Base-by-base conservation (phyloP, 2,888 invertebrate genomes). In the Xanthia togata region DNA sequence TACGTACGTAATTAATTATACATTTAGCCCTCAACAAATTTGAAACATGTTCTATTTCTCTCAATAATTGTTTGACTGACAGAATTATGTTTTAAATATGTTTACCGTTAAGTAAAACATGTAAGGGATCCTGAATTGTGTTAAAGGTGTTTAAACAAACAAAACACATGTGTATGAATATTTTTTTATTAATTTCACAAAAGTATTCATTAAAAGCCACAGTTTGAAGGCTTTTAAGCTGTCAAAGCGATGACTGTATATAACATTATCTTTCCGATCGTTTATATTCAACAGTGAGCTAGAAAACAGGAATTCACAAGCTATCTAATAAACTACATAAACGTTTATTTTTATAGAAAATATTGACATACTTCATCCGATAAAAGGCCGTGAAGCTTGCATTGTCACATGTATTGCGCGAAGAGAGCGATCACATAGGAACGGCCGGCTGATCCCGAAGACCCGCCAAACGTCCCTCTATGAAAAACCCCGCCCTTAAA, bases 151-250 rank as follows among this genome's bases (percentile, higher is more conserved):
- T 31, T n/a, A 82, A 87, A 76, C 74, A 70, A 85, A 85, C 73
- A 78, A 78, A 86, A 83, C 76, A 70, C 83, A 82, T 85, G 82
- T 93, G 92, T 94, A 93, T 93, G 92, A 93, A 93, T 92, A 91
- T 95, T 96, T 96, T 96, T 96, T 96, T 96, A 96, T 96, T 96
- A 96, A 96, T 96, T 96, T 96, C 96, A 96, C 96, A 96, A 96
- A 96, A 96, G 93, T 94, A 95, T 94, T 95, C 91, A 94, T 95
- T 94, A 95, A 96, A 96, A 96, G 96, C 96, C 96, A 96, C 96
- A 96, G 94, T 95, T 91, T 92, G 93, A 96, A 96, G 96, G 96
- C 96, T 96, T 96, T 96, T 94, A 96, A 96, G 96, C 96, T 96
- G 95, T 95, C 93, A 93, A 96, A 96, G 96, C 96, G 94, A 93